Percentiles rank a stretch among this genome's conserved stretches.
Evolutionary conservation across 2,113 vertebrate species (phyloP).

Genomic region (Heptranchias perlo): DNA sequence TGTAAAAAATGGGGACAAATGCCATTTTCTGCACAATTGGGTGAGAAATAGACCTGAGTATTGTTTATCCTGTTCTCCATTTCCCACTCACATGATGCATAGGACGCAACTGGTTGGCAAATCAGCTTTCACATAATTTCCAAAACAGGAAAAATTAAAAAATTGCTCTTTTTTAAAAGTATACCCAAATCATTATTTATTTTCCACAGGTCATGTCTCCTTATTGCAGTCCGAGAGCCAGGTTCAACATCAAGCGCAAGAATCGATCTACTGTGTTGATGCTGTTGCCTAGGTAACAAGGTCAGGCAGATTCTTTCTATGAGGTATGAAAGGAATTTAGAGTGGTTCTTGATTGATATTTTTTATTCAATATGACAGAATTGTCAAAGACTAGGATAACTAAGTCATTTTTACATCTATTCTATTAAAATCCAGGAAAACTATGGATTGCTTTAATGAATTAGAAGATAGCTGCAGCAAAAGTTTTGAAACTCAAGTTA

Average conservation of each 20-base stretch:
- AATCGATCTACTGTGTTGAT: not conserved
- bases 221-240: not conserved
- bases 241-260: not conserved
- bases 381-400: not conserved
- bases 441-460: not conserved
- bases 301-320: not conserved
- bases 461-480: not conserved
- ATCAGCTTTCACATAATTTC: not conserved
- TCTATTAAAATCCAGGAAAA: not conserved
- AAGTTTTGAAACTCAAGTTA: not conserved
- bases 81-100: not conserved
- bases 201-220: not conserved
- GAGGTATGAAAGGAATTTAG: not conserved
- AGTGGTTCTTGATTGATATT: not conserved
- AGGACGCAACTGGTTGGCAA: not conserved
- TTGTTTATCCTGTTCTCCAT: not conserved
- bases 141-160: not conserved
- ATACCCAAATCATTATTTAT: not conserved
- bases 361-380: not conserved
- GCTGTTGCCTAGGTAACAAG: constrained; percentile 22
- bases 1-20: not conserved
- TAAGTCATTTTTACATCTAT: not conserved
- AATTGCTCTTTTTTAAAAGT: not conserved
- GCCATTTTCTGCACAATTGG: not conserved
- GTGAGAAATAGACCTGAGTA: not conserved